A percentile compares a stretch with the other conserved stretches of the same genome.
phyloP scores from a whole-genome alignment of 2,888 invertebrate species.

The Chloroclystis v-ata region DNA sequence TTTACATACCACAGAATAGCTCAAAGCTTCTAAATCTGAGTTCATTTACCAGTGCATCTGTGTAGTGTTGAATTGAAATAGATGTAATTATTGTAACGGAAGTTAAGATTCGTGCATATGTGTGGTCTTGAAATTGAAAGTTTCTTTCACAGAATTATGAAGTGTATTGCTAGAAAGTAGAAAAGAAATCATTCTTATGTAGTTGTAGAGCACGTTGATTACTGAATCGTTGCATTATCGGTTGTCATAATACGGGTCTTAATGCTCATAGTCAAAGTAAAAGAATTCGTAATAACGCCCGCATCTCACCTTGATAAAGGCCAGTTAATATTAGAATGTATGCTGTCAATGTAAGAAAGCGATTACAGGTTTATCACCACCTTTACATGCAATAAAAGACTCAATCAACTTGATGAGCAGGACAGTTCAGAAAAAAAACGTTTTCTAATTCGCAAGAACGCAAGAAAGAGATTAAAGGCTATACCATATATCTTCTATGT shows the following conservation, averaged over 20 bases:
- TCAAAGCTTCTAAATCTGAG: slow-evolving; percentile 29
- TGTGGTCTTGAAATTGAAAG: slow-evolving; percentile 12
- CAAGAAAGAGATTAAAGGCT: slow-evolving; percentile 1
- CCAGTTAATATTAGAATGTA: slow-evolving; percentile 17
- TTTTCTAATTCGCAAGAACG: neutral
- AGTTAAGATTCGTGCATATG: slow-evolving; percentile 26
- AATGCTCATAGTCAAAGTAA: neutral
- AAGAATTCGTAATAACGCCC: neutral
- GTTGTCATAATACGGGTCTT: neutral
- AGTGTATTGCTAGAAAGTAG: neutral
- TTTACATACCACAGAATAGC: slow-evolving; percentile 28
- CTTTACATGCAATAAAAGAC: slow-evolving; percentile 36
- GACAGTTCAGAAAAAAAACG: slow-evolving; percentile 31
- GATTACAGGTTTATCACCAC: slow-evolving; percentile 36
- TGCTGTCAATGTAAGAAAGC: slow-evolving; percentile 53
- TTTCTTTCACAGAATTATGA: slow-evolving; percentile 3
- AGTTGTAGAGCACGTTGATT: no score
- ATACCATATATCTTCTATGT: slow-evolving; percentile 1
- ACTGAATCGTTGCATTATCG: neutral
- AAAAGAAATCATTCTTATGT: neutral
- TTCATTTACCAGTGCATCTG: slow-evolving; percentile 47
- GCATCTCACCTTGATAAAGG: neutral
- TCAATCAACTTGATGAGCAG: slow-evolving; percentile 31
- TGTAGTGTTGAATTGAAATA: slow-evolving; percentile 39
- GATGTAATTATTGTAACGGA: slow-evolving; percentile 31